Base-by-base conservation (phyloP, 2,797 vertebrate genomes). In the Acipenser transmontanus region DNA sequence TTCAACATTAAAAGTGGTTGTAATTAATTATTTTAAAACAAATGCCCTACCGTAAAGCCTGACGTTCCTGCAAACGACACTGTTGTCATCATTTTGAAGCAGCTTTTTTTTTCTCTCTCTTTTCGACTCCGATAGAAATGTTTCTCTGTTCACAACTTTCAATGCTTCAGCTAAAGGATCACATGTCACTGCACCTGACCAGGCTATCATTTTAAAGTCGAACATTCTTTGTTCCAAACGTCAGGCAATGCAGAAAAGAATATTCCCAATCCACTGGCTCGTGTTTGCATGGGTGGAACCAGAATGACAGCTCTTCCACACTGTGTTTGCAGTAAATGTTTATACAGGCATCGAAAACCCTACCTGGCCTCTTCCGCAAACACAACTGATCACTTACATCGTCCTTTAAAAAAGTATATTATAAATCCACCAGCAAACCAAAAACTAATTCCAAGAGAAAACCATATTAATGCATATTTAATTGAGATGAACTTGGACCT, bases 11-110 rank as follows among this genome's bases (percentile, higher is more conserved):
- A 34, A 34, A 3, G 34, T 34, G 34, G 34, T 34, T 34, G 34
- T 34, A 34, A 34, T 34, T 34, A 34, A 34, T 34, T 34, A 20
- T 63, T 61, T 5, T 12, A 62, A 49, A 50, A 48, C 20, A 65
- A 54, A 62, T 20, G 66, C 68, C 87, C 80, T 86, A 89, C 87
- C 85, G 84, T 87, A 85, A 76, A 82, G 68, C 1, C 80, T 69
- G 68, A 84, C 2, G 77, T 71, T 67, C 84, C 78, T 57, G 84
- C 72, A 74, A 85, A 66, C 51, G 84, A 84, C 71, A 88, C 60
- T 12, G 85, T 84, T 17, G 85, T 76, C 85, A 86, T 85, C 85
- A 86, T 87, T 64, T 76, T 84, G 69, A 65, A 11, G 11, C 71
- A 74, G 65, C 66, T 59, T 20, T 67, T 6, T 14, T 11, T 1